A percentile compares a stretch with the other conserved stretches of the same genome.
Evolutionary conservation across 2,888 invertebrate genomes (phyloP).

Genomic region (Ichneumoninae sp.): DNA sequence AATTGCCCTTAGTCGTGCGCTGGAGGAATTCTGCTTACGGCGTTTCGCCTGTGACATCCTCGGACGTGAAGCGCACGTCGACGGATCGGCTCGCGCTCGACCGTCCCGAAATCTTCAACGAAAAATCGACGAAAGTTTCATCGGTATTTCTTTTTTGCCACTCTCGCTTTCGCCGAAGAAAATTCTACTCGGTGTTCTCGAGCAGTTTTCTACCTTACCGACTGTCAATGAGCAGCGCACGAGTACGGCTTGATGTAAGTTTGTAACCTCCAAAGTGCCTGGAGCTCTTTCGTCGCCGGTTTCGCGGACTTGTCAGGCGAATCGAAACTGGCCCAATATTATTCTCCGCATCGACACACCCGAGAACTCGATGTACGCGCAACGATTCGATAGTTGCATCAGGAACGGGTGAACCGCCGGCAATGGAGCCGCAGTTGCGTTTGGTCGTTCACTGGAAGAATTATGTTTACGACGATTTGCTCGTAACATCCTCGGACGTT

Average conservation of each 20-base stretch:
- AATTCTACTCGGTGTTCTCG: not conserved
- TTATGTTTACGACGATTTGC: slow-evolving; percentile 76
- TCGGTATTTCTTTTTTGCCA: not conserved
- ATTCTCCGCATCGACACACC: not conserved
- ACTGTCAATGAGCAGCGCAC: not conserved
- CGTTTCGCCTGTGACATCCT: slow-evolving; percentile 65
- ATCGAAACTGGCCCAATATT: not conserved
- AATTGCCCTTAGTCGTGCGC: no score
- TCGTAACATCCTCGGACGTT: slow-evolving; percentile 60
- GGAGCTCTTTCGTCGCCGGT: not conserved
- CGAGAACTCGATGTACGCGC: not conserved
- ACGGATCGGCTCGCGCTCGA: slow-evolving; percentile 37
- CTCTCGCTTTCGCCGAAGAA: not conserved
- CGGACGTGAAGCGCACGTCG: slow-evolving; percentile 26
- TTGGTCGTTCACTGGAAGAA: slow-evolving; percentile 73
- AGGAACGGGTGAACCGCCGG: not conserved
- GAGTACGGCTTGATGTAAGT: not conserved
- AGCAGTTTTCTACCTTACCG: not conserved
- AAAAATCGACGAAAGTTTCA: slow-evolving; percentile 15
- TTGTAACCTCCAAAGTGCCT: not conserved
- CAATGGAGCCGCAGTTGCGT: slow-evolving; percentile 61
- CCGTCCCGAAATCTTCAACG: not conserved
- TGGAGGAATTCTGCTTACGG: no score
- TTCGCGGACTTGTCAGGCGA: not conserved
- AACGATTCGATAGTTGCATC: not conserved